Base-by-base conservation (phyloP, 2,888 invertebrate species). In the Stegophylla sp. region DNA sequence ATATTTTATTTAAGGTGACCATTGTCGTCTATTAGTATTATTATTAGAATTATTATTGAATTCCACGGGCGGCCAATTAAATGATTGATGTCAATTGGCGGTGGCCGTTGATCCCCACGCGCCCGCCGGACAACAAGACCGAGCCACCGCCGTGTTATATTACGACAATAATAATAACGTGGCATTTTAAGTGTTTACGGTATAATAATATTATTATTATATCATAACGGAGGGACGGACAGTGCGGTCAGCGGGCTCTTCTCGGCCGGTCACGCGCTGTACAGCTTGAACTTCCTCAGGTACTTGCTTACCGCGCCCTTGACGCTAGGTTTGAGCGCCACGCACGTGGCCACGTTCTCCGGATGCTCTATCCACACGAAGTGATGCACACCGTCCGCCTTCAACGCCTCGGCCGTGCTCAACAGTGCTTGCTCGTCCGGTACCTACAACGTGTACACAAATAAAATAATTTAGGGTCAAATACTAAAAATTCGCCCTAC, bases 311-410 rank as follows among this genome's bases (percentile, higher is more conserved):
- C 90, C 82, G 91, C 89, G 73, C 92, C 91, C 87, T 96, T 97
- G 0, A 91, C 91, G 86, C 96, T 97, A 3, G 98, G 98, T 87
- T 97, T 97, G 1, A 94, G 88, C 13, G 95, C 98, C 84, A 99
- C 88, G 87, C 98, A 98, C 0, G 98, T 98, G 26, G 97, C 92
- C 86, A 95, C 93, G 86, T 97, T 94, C 88, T 99, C 98, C 17
- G 98, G 98, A 86, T 97, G 96, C 87, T 98, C 98, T 82, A 95
- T 93, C 98, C 98, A 98, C 69, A 98, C 86, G 87, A 97, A 97
- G 87, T 97, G 94, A 83, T 91, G 90, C 83, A 98, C 91, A 28
- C 90, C 89, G 84, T 92, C 91, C 85, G 91, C 91, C 83, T 89
- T 89, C 82, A 99, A 87, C 85, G 90, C 91, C 77, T 90, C 89